Conservation (phyloP, 2,113 vertebrate species). For the Pyrgilauda ruficollis region DNA sequence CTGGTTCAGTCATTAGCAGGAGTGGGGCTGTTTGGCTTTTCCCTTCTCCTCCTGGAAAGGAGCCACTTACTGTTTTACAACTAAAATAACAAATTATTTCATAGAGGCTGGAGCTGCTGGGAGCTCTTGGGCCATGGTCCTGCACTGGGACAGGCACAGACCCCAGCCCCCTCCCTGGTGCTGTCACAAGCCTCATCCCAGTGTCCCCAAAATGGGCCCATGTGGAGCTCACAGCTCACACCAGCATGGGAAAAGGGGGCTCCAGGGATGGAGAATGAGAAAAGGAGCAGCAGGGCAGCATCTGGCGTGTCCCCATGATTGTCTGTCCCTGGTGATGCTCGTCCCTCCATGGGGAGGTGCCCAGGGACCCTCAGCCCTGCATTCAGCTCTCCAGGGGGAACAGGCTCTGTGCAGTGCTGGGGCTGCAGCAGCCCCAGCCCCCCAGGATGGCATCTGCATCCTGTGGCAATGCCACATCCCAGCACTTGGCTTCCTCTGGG, state of each 20-base stretch:
- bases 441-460: neutral
- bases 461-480: neutral
- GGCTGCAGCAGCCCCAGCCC: neutral
- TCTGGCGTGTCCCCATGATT: neutral
- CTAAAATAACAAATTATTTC: constrained; percentile 60
- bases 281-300: neutral
- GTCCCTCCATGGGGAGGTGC: rapidly evolving
- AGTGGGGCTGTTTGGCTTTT: neutral
- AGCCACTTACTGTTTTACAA: constrained; percentile 39
- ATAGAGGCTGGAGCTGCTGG: neutral
- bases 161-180: rapidly evolving
- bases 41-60: neutral
- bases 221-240: neutral
- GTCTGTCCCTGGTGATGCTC: neutral
- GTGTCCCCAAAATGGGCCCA: neutral
- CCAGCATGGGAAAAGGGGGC: neutral
- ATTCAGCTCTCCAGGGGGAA: rapidly evolving
- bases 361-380: neutral
- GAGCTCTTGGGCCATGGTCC: neutral
- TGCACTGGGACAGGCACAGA: neutral
- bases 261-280: neutral
- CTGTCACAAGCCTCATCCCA: neutral
- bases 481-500: neutral
- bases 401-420: rapidly evolving
- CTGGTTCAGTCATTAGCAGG: neutral